Percentiles rank a stretch among this genome's conserved stretches.
Conservation (phyloP, 1,140 invertebrate species). For the Akabosia matsudoensis region DNA sequence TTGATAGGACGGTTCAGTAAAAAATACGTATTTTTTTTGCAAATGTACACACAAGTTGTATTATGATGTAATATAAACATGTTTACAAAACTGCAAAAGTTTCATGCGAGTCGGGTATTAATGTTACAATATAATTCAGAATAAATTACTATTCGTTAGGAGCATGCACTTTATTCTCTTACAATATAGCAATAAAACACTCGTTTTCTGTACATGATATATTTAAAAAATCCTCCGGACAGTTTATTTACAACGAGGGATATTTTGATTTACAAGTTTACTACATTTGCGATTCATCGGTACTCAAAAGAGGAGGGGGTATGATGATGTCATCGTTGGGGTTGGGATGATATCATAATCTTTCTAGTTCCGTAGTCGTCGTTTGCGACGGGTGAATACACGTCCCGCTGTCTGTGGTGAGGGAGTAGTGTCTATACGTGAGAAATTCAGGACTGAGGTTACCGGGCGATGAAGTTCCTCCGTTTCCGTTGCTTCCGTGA, state of each 20-base stretch:
- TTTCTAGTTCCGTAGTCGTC: constrained; percentile 43
- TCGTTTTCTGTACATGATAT: background rate
- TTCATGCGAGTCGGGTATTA: background rate
- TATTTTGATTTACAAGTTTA: too few relatives aligned
- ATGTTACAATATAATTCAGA: too few relatives aligned
- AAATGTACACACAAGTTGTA: too few relatives aligned
- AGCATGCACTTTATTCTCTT: too few relatives aligned
- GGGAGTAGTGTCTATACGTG: constrained; percentile 46
- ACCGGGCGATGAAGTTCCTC: constrained; percentile 7
- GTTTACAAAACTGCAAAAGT: constrained; percentile 21
- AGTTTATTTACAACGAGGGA: background rate
- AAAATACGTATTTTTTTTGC: too few relatives aligned
- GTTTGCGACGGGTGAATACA: constrained; percentile 42
- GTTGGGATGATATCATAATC: constrained; percentile 43
- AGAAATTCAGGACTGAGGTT: constrained; percentile 45
- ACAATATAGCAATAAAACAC: background rate
- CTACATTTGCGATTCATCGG: constrained; percentile 18
- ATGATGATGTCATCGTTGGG: background rate
- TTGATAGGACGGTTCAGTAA: too few relatives aligned
- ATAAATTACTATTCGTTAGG: too few relatives aligned
- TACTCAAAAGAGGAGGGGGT: background rate
- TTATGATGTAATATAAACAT: too few relatives aligned
- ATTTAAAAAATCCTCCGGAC: background rate
- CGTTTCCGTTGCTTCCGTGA: constrained; percentile 40
- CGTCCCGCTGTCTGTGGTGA: constrained; percentile 32